Percentiles rank a stretch among this genome's conserved stretches.
phyloP scores from a whole-genome alignment of 1,140 invertebrate genomes.

The Himalopsyche phryganea region DNA sequence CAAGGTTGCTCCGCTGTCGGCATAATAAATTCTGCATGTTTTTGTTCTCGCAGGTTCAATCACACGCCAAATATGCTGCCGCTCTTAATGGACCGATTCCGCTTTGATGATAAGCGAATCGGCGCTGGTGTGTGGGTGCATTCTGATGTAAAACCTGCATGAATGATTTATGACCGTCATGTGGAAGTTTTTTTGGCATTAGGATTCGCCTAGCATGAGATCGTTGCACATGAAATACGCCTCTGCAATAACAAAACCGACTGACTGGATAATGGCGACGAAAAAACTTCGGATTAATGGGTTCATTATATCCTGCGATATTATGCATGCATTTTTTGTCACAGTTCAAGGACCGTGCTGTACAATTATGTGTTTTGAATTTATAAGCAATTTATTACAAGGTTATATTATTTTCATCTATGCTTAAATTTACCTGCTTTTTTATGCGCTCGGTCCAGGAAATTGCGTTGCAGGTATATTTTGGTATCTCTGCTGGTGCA shows the following conservation, averaged over 20 bases:
- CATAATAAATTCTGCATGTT: constrained; percentile 17
- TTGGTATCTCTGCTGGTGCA: too few species aligned
- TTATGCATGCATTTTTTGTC: too few species aligned
- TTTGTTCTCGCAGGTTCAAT: constrained; percentile 32
- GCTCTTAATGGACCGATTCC: constrained; percentile 22
- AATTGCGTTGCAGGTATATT: not conserved
- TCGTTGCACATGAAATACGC: too few species aligned
- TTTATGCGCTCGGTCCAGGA: not conserved
- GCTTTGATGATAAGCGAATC: constrained; percentile 3
- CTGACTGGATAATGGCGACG: too few species aligned
- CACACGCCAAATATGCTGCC: constrained; percentile 27
- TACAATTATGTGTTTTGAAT: too few species aligned
- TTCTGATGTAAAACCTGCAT: constrained; percentile 25
- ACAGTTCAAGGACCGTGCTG: too few species aligned
- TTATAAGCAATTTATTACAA: too few species aligned
- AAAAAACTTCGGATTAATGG: too few species aligned
- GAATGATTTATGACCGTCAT: constrained; percentile 7
- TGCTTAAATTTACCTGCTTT: not conserved
- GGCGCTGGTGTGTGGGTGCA: constrained; percentile 15
- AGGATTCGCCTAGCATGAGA: too few species aligned
- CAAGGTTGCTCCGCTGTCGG: constrained; percentile 22
- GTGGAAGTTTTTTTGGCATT: not conserved
- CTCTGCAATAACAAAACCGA: too few species aligned
- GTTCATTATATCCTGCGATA: too few species aligned
- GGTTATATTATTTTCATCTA: too few species aligned